Conservation (phyloP, 2,113 vertebrate species). For the Butastur rufipennis region DNA sequence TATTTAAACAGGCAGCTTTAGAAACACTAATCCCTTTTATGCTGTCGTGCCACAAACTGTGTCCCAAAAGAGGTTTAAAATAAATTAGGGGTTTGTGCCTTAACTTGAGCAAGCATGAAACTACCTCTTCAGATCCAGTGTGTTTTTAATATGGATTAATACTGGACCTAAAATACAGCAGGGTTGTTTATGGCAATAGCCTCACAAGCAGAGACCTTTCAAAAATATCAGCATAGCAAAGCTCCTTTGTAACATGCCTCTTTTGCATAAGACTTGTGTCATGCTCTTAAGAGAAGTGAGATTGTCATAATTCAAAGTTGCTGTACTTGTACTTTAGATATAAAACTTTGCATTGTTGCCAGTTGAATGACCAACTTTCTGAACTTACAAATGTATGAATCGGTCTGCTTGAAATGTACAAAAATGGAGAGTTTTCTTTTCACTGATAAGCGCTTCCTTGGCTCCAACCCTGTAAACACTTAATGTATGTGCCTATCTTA, state of each 20-base stretch:
- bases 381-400: not conserved
- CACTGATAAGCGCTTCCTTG: not conserved
- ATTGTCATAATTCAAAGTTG: not conserved
- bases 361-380: not conserved
- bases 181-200: not conserved
- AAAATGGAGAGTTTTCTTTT: not conserved
- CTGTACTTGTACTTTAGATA: not conserved
- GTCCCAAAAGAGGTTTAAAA: not conserved
- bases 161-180: not conserved
- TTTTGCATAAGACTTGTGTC: not conserved
- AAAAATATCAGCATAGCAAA: not conserved
- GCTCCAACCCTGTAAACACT: not conserved
- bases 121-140: not conserved
- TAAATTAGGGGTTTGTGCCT: not conserved
- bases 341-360: not conserved
- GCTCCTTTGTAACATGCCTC: not conserved
- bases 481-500: fast-evolving
- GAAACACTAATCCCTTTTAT: not conserved
- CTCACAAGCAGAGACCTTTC: not conserved
- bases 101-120: not conserved
- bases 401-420: not conserved
- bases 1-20: not conserved
- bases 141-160: not conserved
- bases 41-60: not conserved
- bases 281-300: not conserved